phyloP scores from a whole-genome alignment of 2,113 vertebrate genomes.

The Paracyprichromis sp. region DNA sequence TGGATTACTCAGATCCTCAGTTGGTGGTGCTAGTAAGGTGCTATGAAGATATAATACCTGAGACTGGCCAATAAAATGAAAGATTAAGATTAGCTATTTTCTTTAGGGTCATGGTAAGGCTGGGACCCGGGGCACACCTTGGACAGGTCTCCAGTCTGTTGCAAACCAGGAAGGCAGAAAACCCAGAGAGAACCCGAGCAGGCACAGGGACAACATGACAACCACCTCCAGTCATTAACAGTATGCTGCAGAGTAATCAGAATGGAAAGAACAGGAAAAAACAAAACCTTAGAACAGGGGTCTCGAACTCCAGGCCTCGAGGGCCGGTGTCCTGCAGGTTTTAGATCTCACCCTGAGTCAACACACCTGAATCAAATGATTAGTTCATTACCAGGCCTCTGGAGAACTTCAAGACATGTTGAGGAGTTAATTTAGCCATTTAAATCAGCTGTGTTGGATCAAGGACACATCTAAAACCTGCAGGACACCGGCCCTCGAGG shows the following conservation, averaged over 20 bases:
- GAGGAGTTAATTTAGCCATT: too few species aligned
- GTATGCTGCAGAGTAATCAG: not conserved
- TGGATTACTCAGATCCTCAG: not conserved
- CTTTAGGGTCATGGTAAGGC: not conserved
- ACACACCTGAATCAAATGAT: too few species aligned
- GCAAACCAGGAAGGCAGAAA: not conserved
- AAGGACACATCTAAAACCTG: too few species aligned
- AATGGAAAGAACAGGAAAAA: not conserved
- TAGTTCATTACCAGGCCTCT: too few species aligned
- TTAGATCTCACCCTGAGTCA: too few species aligned
- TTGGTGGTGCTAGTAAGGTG: not conserved
- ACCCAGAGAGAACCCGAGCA: not conserved
- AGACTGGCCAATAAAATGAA: not conserved
- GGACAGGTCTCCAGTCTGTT: not conserved
- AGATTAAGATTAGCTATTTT: not conserved
- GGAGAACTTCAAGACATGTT: rapidly evolving
- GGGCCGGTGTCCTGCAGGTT: rapidly evolving
- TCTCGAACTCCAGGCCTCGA: not conserved
- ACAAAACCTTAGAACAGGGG: not conserved
- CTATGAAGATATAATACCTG: not conserved
- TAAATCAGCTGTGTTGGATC: too few species aligned
- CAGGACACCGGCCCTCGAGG: too few species aligned
- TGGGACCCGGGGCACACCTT: not conserved
- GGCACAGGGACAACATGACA: not conserved
- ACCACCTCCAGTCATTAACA: not conserved